Evolutionary conservation across 2,113 vertebrate genomes (phyloP).

Genomic region (Chinchilla lanigera): DNA sequence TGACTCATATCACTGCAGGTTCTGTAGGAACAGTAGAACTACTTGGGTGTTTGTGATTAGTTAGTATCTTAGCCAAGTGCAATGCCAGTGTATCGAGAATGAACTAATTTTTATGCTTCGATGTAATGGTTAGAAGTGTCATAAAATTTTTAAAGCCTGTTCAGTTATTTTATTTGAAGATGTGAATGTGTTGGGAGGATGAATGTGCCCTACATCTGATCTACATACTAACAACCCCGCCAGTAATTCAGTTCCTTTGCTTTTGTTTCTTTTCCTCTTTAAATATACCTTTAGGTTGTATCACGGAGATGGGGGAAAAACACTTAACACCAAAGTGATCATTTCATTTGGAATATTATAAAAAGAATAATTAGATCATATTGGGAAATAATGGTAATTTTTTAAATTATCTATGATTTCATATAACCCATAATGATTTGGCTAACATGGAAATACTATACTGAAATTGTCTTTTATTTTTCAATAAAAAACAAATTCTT

Average conservation of each 20-base stretch:
- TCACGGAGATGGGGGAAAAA: constrained; percentile 21
- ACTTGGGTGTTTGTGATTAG: not conserved
- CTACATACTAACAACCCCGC: not conserved
- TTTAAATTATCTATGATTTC: not conserved
- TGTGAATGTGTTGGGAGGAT: not conserved
- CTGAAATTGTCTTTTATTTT: not conserved
- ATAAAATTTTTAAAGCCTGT: not conserved
- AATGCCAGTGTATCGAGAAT: not conserved
- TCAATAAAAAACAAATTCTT: not conserved
- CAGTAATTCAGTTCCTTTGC: not conserved
- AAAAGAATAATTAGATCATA: constrained; percentile 36
- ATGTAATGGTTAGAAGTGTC: not conserved
- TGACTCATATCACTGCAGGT: not conserved
- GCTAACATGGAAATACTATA: not conserved
- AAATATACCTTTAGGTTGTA: not conserved
- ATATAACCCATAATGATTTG: not conserved
- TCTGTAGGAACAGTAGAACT: not conserved
- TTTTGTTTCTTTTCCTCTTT: not conserved
- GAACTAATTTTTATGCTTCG: not conserved
- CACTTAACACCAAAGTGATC: not conserved
- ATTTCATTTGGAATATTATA: not conserved
- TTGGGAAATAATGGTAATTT: not conserved
- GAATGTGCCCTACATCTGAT: not conserved
- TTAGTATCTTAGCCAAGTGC: not conserved
- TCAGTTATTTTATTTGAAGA: not conserved